Base-by-base conservation (phyloP, 2,113 vertebrate species). In the Lonchura striata region DNA sequence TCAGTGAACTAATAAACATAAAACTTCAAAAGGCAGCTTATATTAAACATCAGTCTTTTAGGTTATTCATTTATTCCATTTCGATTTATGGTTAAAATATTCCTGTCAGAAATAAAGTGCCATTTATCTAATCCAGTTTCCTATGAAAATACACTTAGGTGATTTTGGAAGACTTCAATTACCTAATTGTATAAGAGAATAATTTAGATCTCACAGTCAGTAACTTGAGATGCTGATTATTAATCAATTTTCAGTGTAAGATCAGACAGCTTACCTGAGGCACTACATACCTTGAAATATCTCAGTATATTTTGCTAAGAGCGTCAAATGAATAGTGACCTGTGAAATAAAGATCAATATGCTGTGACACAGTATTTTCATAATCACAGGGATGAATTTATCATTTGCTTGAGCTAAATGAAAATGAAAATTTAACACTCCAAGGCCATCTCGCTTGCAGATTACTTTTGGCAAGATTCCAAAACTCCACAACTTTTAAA, bases 141-240 rank as follows among this genome's bases (percentile, higher is more conserved):
- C 93, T 95, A 82, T 93, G 94, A 92, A 92, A 95, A 96, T 95
- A 88, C 92, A 92, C 74, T 93, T 98, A 89, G 83, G 86, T 96
- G 83, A 85, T 96, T 96, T 96, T 68, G 91, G 92, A 92, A 97
- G 92, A 96, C 97, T 97, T 97, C 97, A 97, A 72, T 96, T 95
- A 97, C 75, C 84, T 97, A 97, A 98, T 97, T 97, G 96, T 96
- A 94, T 97, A 92, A 96, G 92, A 94, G 93, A 71, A 83, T 96
- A 96, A 96, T 97, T 98, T 97, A 90, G 97, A 82, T 79, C 94
- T 96, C 72, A 25, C 82, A 96, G 94, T 95, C 90, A 96, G 96
- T 86, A 96, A 91, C 68, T 92, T 96, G 78, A 95, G 74, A 95
- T 96, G 70, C 92, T 95, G 95, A 97, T 98, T 96, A 96, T 96